Conservation (phyloP, 2,113 vertebrate genomes). For the Silurus glanis region DNA sequence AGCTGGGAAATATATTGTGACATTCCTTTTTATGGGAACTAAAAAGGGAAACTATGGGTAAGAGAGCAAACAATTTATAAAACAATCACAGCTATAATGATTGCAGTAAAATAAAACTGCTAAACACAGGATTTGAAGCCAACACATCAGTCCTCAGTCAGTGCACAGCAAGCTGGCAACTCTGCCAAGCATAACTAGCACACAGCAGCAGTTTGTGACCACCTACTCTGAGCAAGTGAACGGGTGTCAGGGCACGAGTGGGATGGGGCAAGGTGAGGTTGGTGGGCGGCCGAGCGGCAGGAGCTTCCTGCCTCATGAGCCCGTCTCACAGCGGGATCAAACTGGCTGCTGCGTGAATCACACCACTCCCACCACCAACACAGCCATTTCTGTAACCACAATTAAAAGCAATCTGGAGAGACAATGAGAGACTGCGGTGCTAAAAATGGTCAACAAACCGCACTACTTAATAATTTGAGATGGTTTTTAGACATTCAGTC, state of each 20-base stretch:
- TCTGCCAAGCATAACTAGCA: conserved; percentile 40
- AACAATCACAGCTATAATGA: not conserved
- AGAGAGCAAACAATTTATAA: too few species aligned
- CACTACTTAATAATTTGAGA: conserved; percentile 24
- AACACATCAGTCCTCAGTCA: conserved; percentile 55
- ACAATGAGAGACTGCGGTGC: conserved; percentile 43
- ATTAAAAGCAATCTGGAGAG: conserved; percentile 60
- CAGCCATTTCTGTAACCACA: conserved; percentile 61
- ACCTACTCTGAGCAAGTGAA: conserved; percentile 70
- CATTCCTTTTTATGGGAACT: not conserved
- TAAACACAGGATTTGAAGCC: not conserved
- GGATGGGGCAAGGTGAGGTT: conserved; percentile 69
- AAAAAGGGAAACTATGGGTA: not conserved
- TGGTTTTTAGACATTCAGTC: too few species aligned
- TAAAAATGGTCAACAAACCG: conserved; percentile 52
- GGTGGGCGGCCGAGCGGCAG: conserved; percentile 73
- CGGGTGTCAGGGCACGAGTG: conserved; percentile 60
- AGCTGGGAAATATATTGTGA: not conserved
- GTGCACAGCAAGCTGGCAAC: conserved; percentile 35
- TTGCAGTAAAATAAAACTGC: not conserved
- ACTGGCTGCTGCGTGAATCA: conserved; percentile 71
- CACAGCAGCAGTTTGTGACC: conserved; percentile 63
- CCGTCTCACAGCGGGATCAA: conserved; percentile 73
- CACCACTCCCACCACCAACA: conserved; percentile 70
- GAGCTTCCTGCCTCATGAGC: conserved; percentile 75